Conservation (phyloP, 2,888 invertebrate genomes). For the Malthinus flaveolus region DNA sequence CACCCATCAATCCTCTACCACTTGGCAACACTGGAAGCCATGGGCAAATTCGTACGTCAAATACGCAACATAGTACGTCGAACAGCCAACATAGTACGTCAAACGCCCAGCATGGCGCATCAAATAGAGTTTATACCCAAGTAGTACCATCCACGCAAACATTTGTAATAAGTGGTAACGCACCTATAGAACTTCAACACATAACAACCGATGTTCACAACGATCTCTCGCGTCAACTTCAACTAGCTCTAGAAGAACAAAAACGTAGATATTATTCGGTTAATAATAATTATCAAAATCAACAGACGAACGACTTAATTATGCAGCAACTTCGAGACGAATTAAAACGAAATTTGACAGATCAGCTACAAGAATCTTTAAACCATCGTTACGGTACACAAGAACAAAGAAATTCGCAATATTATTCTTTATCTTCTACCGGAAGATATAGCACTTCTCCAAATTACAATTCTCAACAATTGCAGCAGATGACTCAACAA, state of each 20-base stretch:
- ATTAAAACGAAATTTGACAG: conserved; percentile 47
- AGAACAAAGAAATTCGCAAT: conserved; percentile 35
- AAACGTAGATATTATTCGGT: conserved; percentile 33
- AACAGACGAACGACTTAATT: conserved; percentile 37
- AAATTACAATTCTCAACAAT: conserved; percentile 39
- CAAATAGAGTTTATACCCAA: neutral
- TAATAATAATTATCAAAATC: conserved; percentile 25
- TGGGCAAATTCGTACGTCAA: neutral
- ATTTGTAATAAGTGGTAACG: conserved; percentile 12
- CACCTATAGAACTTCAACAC: conserved; percentile 26
- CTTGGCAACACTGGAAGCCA: neutral
- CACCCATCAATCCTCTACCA: neutral
- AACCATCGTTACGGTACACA: conserved; percentile 37
- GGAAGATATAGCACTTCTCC: conserved; percentile 35
- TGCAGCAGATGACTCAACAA: conserved; percentile 43
- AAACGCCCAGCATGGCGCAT: neutral
- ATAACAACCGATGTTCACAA: conserved; percentile 30
- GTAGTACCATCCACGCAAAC: neutral
- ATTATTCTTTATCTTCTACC: conserved; percentile 33
- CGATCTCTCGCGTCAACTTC: conserved; percentile 41
- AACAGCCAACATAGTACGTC: neutral
- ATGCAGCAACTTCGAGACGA: conserved; percentile 46
- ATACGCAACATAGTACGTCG: neutral
- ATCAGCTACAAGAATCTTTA: conserved; percentile 40
- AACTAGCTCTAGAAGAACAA: conserved; percentile 36